Evolutionary conservation across 2,113 vertebrate species (phyloP), one percentile per base, ranked within the genome.

Genomic region (Vulpes lagopus): DNA sequence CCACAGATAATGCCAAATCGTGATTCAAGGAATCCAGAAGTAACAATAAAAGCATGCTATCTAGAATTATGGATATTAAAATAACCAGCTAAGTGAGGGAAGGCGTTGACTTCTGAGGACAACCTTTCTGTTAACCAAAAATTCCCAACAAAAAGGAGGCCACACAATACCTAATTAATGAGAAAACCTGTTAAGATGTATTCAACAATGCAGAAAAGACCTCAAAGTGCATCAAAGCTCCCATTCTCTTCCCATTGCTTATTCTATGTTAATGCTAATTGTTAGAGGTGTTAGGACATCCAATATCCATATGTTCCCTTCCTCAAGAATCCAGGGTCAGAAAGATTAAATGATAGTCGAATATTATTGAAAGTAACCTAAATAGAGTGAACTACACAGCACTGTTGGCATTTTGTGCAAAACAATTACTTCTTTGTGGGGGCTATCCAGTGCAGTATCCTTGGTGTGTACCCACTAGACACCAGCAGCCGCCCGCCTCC

Each of bases 361-460:
- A 76, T 32, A 74, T 76, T 91, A 67, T n/a, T 74, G 35, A 88
- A 87, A 91, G 59, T 59, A 74, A 73, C 65, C 49, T 87, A 87
- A 73, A 90, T n/a, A 51, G 23, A 93, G 38, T 71, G 20, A 76
- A 83, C 51, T 69, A 91, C 43, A 19, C 8, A 62, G 25, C 15
- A 78, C 14, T 76, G 43, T 0, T 35, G 53, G 78, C 15, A 67
- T 67, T 91, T 55, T 20, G 19, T 10, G 5, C 17, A 82, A 20
- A 76, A 53, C 27, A 53, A 25, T 53, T 43, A 32, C 27, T 38
- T 83, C 35, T 49, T 30, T 22, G 38, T 53, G 35, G n/a, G 16
- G 10, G 35, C 62, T 73, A 69, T 12, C 12, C 62, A 32, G 17
- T 51, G 12, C 62, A 25, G 49, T 23, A 84, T 12, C 17, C 35